Evolutionary conservation across 2,888 invertebrate genomes (phyloP), one percentile per base, ranked within the genome.

Genomic region (Thecophora atra): DNA sequence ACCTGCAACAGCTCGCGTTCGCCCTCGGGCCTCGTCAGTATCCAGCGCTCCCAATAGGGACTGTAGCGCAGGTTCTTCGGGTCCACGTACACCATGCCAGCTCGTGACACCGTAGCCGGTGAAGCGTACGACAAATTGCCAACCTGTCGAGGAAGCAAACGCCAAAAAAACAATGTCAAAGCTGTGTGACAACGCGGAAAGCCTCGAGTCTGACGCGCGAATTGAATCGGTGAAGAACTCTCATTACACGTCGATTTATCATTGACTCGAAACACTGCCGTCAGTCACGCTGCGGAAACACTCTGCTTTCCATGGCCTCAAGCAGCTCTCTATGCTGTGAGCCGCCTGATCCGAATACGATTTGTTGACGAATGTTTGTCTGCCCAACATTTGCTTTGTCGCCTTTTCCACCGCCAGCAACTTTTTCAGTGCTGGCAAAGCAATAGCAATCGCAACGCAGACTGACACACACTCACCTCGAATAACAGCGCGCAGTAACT

Each of bases 81-180:
- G 81, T 97, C 96, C 0, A 97, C 95, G 80, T 92, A 97, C 13
- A 97, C 96, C 96, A 97, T 96, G 44, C 96, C 97, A 11, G 96
- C 96, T 70, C 97, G 89, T 0, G 96, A 96, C 3, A 97, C 95
- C 0, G 96, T 97, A 0, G 97, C 96, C 0, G 97, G 97, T 0
- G 97, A 97, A 0, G 97, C 97, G 80, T 93, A 96, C 84, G 92
- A 92, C 75, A 97, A 88, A 86, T 96, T 94, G 2, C 94, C 96
- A 30, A 97, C 94, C 91, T 91, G 66, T n/a, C 58, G 42, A 26
- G 19, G 30, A 30, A 11, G 19, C 47, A 51, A 17, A 70, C 30
- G 56, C n/a, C 17, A 44, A 24, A 64, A 64, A 30, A 30, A 67
- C 56, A 67, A 56, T 42, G 37, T 11, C 11, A 24, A 67, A 56